Percentiles rank a stretch among this genome's conserved stretches.
phyloP scores from a whole-genome alignment of 2,888 invertebrate genomes.

The Parnassius smintheus region DNA sequence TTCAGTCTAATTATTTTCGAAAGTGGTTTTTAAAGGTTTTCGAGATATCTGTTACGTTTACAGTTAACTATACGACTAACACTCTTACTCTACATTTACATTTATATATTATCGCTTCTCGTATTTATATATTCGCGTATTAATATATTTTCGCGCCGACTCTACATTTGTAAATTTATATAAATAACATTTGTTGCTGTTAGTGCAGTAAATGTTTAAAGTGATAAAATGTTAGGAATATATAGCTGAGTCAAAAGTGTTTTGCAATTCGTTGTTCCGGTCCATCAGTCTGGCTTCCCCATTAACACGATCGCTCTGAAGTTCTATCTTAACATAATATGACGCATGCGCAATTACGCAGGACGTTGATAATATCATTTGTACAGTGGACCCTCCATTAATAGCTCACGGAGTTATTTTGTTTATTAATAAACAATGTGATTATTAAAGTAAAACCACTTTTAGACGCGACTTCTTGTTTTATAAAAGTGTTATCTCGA shows the following conservation, averaged over 20 bases:
- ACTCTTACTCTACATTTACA: no score
- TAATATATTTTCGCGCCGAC: no score
- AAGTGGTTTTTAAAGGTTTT: no score
- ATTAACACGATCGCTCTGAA: conserved; percentile 32
- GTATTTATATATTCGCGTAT: no score
- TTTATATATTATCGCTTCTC: no score
- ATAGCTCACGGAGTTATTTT: conserved; percentile 44
- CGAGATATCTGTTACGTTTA: no score
- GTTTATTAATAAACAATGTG: conserved; percentile 50
- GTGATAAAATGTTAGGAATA: conserved; percentile 1
- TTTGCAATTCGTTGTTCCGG: conserved; percentile 26
- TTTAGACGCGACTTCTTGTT: not conserved
- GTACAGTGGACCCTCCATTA: conserved; percentile 57
- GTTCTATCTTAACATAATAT: conserved; percentile 40
- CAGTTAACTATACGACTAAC: no score
- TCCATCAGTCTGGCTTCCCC: conserved; percentile 38
- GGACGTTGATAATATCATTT: conserved; percentile 68
- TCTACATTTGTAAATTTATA: no score
- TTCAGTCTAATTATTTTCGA: no score
- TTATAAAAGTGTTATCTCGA: not conserved
- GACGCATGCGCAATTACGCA: conserved; percentile 60
- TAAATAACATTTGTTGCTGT: no score
- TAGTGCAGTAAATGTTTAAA: no score
- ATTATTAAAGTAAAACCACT: conserved; percentile 31
- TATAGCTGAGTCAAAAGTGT: conserved; percentile 6